phyloP scores from a whole-genome alignment of 2,113 vertebrate species.

The Nibea coibor region DNA sequence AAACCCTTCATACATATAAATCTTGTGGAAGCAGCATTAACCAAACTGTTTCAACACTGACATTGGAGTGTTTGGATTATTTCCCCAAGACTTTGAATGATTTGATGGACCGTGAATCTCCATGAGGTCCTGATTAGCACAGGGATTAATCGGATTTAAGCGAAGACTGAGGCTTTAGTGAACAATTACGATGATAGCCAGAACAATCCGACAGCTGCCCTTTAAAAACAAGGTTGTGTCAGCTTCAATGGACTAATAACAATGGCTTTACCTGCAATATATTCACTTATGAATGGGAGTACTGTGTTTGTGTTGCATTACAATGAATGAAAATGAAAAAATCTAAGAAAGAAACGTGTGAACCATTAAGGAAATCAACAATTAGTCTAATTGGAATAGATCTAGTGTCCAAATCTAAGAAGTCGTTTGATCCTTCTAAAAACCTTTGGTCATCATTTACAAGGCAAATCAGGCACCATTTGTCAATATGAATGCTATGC shows the following conservation, averaged over 20 bases:
- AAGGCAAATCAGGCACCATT: too few relatives aligned
- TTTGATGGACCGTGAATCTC: slow-evolving; percentile 3
- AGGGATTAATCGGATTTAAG: slow-evolving; percentile 21
- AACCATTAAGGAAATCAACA: background rate
- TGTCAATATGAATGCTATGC: background rate
- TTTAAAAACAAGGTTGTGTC: background rate
- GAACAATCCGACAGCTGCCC: background rate
- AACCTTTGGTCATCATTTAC: too few relatives aligned
- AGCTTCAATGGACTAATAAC: background rate
- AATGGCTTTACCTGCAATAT: background rate
- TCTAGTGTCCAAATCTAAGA: background rate
- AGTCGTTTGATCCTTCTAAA: background rate
- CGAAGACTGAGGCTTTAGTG: background rate
- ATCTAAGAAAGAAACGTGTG: background rate
- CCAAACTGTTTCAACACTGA: background rate
- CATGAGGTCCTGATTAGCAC: slow-evolving; percentile 10
- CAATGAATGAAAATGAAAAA: background rate
- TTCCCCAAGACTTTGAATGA: background rate
- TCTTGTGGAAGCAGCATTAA: background rate
- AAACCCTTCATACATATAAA: background rate
- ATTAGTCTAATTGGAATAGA: background rate
- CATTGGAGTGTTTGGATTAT: slow-evolving; percentile 2
- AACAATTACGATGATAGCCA: background rate
- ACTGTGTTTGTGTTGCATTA: background rate
- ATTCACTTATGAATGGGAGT: background rate